A percentile compares a stretch with the other conserved stretches of the same genome.
phyloP scores from a whole-genome alignment of 2,113 vertebrate genomes.

The Solea solea region DNA sequence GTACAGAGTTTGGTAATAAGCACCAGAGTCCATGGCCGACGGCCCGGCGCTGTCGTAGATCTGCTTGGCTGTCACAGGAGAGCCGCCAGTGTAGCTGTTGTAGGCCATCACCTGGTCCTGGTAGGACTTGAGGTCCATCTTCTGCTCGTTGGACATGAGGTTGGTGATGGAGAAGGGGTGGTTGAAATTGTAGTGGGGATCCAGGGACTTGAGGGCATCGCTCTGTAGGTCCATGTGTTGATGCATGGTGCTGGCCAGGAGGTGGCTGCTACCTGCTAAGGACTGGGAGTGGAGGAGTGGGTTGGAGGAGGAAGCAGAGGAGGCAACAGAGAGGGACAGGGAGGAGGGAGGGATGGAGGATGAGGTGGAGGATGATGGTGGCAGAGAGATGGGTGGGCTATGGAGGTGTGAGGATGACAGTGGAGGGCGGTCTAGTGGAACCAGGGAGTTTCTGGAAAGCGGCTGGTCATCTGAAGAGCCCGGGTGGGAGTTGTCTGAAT shows the following conservation, averaged over 20 bases:
- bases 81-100: conserved; percentile 76
- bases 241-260: conserved; percentile 81
- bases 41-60: conserved; percentile 82
- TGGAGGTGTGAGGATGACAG: conserved; percentile 70
- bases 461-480: conserved; percentile 82
- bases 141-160: conserved; percentile 91
- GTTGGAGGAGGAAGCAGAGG: conserved; percentile 61
- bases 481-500: conserved; percentile 82
- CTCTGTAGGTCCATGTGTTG: conserved; percentile 88
- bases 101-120: conserved; percentile 87
- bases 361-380: conserved; percentile 67
- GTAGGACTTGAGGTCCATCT: conserved; percentile 87
- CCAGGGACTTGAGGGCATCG: conserved; percentile 88
- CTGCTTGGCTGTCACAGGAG: conserved; percentile 80
- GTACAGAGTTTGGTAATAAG: conserved; percentile 91
- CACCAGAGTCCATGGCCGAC: conserved; percentile 82
- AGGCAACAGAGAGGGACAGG: conserved; percentile 67
- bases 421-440: conserved; percentile 77
- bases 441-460: conserved; percentile 69
- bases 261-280: conserved; percentile 72
- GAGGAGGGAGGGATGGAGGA: conserved; percentile 71
- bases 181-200: conserved; percentile 92
- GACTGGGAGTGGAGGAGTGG: conserved; percentile 79
- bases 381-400: conserved; percentile 70
- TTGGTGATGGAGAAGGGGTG: conserved; percentile 95